Evolutionary conservation across 53 echinoderm and acorn worm genomes (phyloP), one percentile per base, ranked within the genome.

Genomic region (Henricia sp.): DNA sequence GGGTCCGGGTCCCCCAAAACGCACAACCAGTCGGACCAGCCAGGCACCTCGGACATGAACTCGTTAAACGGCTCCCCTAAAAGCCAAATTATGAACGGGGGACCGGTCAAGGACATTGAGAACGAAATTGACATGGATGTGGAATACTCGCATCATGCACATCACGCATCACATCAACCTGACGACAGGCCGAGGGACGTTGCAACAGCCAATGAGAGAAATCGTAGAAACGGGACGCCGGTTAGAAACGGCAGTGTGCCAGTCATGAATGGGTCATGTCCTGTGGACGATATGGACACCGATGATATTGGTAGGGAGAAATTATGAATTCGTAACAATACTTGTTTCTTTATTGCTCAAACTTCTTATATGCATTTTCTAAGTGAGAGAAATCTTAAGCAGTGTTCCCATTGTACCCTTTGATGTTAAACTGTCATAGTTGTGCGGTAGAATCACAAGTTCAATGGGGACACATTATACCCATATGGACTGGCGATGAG

Each of bases 201-300:
- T 58, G 76, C 67, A 50, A 60, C 53, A 37, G 37, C 84, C 40
- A 91, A 91, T 70, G 88, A 83, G 26, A 74, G 87, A 17, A 82
- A 74, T 24, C 67, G 82, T 23, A 74, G 64, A 33, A 82, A 86
- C 24, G 87, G 87, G 37, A 74, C 87, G 67, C 67, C 86, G 46
- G 88, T 88, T 43, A 77, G 74, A 58, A 91, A 91, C 40, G 87
- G 88, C 62, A 90, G 82, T 72, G 86, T 82, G 67, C 88, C 94
- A 16, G 52, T 92, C 9, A 90, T 78, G 48, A 99, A 99, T 74
- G 99, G 99, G 51, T 88, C 92, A 52, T 92, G 94, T 80, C 90
- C 88, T 39, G 78, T 71, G 21, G 99, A 99, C 32, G 94, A 95
- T 21, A 95, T 99, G 99, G 99, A 99, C 56, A 92, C 91, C 46